Evolutionary conservation across 1,140 invertebrate species (phyloP).

Genomic region (Cyrtorhinus lividipennis): DNA sequence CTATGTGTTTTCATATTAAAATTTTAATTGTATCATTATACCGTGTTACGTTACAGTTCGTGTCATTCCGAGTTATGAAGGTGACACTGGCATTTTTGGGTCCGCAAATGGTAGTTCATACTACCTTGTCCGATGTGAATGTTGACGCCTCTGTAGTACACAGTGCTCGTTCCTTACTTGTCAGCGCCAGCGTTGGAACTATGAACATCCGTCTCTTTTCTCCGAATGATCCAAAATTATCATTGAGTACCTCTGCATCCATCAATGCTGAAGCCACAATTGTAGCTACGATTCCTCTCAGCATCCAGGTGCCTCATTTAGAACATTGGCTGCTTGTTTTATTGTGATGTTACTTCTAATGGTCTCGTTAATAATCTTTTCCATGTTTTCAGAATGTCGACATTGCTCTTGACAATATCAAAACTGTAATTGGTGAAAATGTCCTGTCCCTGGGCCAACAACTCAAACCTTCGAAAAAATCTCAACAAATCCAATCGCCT

Average conservation of each 20-base stretch:
- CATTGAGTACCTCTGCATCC: slow-evolving; percentile 50
- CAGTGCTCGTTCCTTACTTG: slow-evolving; percentile 53
- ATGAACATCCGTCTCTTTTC: slow-evolving; percentile 32
- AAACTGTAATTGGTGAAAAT: slow-evolving; percentile 6
- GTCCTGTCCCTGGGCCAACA: background rate
- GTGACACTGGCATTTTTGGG: slow-evolving; percentile 14
- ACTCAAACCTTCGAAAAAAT: background rate
- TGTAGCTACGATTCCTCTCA: slow-evolving; percentile 56
- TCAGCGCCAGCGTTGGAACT: slow-evolving; percentile 30
- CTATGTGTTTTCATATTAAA: too few species aligned
- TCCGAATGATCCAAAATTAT: slow-evolving; percentile 34
- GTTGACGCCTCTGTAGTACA: slow-evolving; percentile 60
- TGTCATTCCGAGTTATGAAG: slow-evolving; percentile 17
- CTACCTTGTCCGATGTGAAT: slow-evolving; percentile 55
- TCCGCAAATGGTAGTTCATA: slow-evolving; percentile 36
- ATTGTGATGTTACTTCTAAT: background rate
- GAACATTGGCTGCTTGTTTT: background rate
- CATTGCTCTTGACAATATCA: background rate
- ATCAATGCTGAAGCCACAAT: slow-evolving; percentile 57
- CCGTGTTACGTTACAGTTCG: slow-evolving; percentile 16
- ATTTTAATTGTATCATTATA: too few species aligned
- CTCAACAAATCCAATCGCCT: background rate
- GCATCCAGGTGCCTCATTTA: slow-evolving; percentile 45
- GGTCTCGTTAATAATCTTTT: background rate
- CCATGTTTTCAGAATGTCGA: slow-evolving; percentile 2